phyloP scores from a whole-genome alignment of 1,140 invertebrate species.

The Portunus trituberculatus region DNA sequence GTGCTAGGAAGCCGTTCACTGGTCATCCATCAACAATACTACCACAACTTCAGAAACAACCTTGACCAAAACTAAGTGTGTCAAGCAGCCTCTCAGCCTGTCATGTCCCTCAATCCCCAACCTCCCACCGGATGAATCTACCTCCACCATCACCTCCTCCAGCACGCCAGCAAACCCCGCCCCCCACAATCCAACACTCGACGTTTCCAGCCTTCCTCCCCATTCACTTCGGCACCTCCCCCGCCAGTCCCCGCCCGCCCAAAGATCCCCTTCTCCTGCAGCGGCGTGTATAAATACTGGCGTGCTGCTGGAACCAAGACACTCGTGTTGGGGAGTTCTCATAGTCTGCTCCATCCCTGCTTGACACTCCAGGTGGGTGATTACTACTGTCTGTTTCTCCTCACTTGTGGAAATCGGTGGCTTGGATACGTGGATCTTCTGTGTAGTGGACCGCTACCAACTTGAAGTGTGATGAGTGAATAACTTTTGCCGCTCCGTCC shows the following conservation, averaged over 20 bases:
- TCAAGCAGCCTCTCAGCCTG: not conserved
- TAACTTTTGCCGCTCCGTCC: not conserved
- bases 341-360: not conserved
- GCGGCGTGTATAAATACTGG: slow-evolving; percentile 44
- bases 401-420: not conserved
- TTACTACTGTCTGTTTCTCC: not conserved
- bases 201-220: not conserved
- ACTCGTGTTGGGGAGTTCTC: not conserved
- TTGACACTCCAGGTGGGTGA: slow-evolving; percentile 44
- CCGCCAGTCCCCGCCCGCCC: not conserved
- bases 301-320: not conserved
- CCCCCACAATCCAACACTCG: not conserved
- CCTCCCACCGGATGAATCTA: not conserved
- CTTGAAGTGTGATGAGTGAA: not conserved
- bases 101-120: not conserved
- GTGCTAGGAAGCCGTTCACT: too few relatives aligned
- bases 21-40: too few relatives aligned
- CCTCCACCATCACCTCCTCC: not conserved
- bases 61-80: not conserved
- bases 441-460: not conserved
- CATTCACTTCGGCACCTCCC: not conserved
- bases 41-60: not conserved
- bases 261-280: slow-evolving; percentile 36
- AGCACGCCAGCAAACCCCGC: not conserved
- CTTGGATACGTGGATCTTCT: not conserved